These are phyloP conservation scores for Meriones unguiculatus DNA, from an alignment of 2,113 vertebrate genomes.

Conservation along the genomic window DNA sequence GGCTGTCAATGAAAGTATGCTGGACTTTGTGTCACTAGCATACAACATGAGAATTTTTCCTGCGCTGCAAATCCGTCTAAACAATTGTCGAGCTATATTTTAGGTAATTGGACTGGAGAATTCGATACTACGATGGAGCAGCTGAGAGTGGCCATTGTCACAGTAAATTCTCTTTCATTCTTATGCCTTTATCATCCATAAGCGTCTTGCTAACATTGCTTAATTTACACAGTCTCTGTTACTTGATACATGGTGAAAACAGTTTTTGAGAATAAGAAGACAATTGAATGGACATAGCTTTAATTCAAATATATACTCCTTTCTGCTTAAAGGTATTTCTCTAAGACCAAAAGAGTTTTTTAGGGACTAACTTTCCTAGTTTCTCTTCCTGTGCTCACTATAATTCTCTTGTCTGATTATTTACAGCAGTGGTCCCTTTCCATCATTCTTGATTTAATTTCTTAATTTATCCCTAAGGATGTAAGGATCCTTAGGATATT, in stretches of 20 bases:
- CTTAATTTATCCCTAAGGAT: conserved; percentile 39
- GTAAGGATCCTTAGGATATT: conserved; percentile 41
- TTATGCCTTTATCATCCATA: background rate
- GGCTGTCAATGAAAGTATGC: no score
- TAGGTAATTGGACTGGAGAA: no score
- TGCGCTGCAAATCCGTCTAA: no score
- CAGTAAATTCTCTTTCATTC: background rate
- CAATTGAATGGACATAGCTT: background rate
- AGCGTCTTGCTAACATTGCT: background rate
- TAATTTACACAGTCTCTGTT: background rate
- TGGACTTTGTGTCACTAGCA: no score
- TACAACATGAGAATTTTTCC: no score
- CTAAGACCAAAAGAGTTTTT: background rate
- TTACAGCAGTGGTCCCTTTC: conserved; percentile 45
- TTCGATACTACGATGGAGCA: no score
- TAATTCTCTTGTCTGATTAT: conserved; percentile 66
- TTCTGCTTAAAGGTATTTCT: conserved; percentile 22
- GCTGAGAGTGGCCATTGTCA: no score
- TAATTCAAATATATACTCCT: background rate
- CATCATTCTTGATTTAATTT: conserved; percentile 67
- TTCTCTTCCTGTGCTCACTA: background rate
- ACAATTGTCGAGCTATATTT: no score
- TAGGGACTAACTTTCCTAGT: conserved; percentile 1
- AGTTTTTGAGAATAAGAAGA: conserved; percentile 13
- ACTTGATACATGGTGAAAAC: background rate